Conservation (phyloP, 2,797 vertebrate genomes). For the Balearica regulorum region DNA sequence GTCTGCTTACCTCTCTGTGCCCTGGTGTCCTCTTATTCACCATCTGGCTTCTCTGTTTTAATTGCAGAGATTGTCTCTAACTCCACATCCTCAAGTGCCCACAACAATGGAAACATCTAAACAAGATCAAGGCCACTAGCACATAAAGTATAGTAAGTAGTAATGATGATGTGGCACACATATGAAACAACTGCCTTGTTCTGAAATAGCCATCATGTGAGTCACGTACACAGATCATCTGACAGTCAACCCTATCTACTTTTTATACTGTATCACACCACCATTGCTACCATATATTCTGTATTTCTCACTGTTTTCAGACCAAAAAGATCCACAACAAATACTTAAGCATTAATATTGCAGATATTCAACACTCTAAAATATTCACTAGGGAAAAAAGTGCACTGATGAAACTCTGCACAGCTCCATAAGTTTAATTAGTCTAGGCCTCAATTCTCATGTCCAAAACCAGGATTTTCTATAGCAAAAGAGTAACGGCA, state of each 20-base stretch:
- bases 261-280: not conserved
- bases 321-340: not conserved
- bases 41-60: not conserved
- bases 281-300: not conserved
- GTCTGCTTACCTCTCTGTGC: not conserved
- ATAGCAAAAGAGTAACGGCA: not conserved
- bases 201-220: not conserved
- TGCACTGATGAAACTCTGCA: not conserved
- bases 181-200: not conserved
- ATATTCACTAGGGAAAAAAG: not conserved
- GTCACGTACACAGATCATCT: not conserved
- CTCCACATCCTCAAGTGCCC: not conserved
- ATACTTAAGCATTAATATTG: not conserved
- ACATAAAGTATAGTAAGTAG: not conserved
- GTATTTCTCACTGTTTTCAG: not conserved
- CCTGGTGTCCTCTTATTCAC: not conserved
- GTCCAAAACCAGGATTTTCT: not conserved
- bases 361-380: not conserved
- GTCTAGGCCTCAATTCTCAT: not conserved
- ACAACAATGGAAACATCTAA: constrained; percentile 19
- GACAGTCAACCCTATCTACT: not conserved
- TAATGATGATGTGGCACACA: not conserved
- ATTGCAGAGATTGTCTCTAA: not conserved
- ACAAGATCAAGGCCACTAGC: not conserved
- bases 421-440: not conserved